Evolutionary conservation across 2,113 vertebrate species (phyloP).

Genomic region (Coregonus clupeaformis): DNA sequence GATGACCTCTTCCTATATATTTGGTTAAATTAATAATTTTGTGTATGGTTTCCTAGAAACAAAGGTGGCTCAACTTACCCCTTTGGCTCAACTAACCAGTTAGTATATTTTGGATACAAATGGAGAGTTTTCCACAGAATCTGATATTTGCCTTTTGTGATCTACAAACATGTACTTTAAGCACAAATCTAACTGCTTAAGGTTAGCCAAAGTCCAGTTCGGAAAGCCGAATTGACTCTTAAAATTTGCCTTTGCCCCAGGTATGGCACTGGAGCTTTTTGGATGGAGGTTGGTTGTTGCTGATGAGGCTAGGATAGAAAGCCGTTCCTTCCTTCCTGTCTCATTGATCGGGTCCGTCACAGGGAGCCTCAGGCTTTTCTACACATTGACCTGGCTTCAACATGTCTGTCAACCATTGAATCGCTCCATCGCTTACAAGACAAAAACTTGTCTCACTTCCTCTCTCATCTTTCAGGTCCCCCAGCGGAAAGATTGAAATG

Average conservation of each 20-base stretch:
- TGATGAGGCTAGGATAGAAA: not conserved
- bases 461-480: not conserved
- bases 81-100: not conserved
- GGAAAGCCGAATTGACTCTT: too few relatives aligned
- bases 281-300: not conserved
- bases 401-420: conserved; percentile 9
- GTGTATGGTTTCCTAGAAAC: too few relatives aligned
- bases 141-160: not conserved
- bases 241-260: too few relatives aligned
- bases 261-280: not conserved
- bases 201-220: too few relatives aligned
- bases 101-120: not conserved
- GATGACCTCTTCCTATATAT: too few relatives aligned
- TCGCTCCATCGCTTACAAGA: not conserved
- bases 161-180: not conserved
- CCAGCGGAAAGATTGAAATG: not conserved
- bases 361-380: not conserved
- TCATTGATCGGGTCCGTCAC: not conserved
- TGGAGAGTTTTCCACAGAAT: not conserved
- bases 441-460: not conserved
- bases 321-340: not conserved
- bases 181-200: not conserved
- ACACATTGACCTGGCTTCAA: not conserved
- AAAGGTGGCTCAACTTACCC: too few relatives aligned
- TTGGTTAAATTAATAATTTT: too few relatives aligned